Conservation (phyloP, 2,888 invertebrate species). For the Cephus pygmeus region DNA sequence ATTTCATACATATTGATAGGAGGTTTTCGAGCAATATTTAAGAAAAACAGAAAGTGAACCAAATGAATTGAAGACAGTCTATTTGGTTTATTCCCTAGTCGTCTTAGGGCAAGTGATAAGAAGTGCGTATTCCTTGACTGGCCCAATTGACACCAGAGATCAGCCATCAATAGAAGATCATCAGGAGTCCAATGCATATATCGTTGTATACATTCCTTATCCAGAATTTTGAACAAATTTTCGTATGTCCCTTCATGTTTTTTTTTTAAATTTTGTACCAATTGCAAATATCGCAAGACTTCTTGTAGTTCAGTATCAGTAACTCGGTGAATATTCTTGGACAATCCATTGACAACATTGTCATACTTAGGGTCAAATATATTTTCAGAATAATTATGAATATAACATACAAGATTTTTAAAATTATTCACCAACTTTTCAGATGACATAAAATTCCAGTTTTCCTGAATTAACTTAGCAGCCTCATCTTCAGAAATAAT, state of each 20-base stretch:
- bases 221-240: slow-evolving; percentile 76
- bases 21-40: slow-evolving; percentile 71
- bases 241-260: slow-evolving; percentile 71
- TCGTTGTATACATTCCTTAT: slow-evolving; percentile 72
- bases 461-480: slow-evolving; percentile 25
- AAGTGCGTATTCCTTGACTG: slow-evolving; percentile 71
- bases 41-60: slow-evolving; percentile 76
- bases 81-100: slow-evolving; percentile 70
- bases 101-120: slow-evolving; percentile 68
- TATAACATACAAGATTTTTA: slow-evolving; percentile 60
- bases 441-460: slow-evolving; percentile 45
- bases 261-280: slow-evolving; percentile 69
- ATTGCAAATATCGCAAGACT: slow-evolving; percentile 68
- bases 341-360: slow-evolving; percentile 63
- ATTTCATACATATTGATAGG: slow-evolving; percentile 74
- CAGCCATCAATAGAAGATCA: slow-evolving; percentile 71
- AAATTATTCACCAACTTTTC: slow-evolving; percentile 61
- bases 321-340: slow-evolving; percentile 64
- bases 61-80: slow-evolving; percentile 72
- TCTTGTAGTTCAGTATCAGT: slow-evolving; percentile 70
- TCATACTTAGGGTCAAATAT: slow-evolving; percentile 66
- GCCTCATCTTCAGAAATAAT: slow-evolving; percentile 50
- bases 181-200: slow-evolving; percentile 68
- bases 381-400: slow-evolving; percentile 58
- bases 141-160: slow-evolving; percentile 75